phyloP scores from a whole-genome alignment of 2,113 vertebrate species.

The Rhinolophus sinicus region DNA sequence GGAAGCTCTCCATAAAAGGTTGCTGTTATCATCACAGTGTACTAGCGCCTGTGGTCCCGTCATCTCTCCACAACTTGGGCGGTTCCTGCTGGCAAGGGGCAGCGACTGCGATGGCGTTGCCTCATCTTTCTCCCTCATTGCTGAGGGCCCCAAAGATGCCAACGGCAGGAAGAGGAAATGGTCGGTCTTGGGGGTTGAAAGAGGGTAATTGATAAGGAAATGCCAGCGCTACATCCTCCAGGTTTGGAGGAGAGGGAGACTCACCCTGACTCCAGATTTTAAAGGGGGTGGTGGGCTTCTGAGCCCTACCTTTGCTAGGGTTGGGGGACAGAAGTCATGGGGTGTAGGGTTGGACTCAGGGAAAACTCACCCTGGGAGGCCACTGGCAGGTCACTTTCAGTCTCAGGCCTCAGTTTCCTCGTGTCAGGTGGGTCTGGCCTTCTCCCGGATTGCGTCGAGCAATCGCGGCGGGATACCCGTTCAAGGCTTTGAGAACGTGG shows the following conservation, averaged over 20 bases:
- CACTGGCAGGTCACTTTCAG: neutral
- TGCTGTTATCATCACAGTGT: neutral
- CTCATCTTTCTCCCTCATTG: neutral
- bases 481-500: constrained; percentile 51
- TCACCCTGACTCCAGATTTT: neutral
- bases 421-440: constrained; percentile 2
- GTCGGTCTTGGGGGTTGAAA: neutral
- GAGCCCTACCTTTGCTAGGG: neutral
- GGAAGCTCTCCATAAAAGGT: constrained; percentile 46
- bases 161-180: neutral
- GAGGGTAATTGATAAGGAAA: neutral
- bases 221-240: neutral
- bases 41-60: neutral
- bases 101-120: neutral
- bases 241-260: neutral
- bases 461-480: neutral
- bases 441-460: neutral
- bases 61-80: neutral
- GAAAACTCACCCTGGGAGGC: constrained; percentile 46
- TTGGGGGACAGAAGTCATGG: neutral
- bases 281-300: neutral
- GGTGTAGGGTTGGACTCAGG: neutral
- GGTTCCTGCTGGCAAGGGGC: neutral
- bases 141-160: neutral
- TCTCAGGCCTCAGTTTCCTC: constrained; percentile 39